Conservation (phyloP, 2,888 invertebrate species). For the Malthinus flaveolus region DNA sequence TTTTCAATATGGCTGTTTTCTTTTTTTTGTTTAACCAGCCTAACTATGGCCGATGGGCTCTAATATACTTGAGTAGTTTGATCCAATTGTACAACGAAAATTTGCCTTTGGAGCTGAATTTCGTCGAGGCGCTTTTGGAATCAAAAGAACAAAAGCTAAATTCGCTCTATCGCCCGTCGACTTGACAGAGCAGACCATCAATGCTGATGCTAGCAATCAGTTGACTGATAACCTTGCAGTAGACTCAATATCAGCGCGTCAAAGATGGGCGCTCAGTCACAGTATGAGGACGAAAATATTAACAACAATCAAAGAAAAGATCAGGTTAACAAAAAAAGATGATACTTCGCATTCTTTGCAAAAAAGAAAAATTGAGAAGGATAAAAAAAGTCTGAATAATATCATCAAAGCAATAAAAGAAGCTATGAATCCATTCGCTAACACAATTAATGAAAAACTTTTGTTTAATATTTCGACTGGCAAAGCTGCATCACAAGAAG, state of each 20-base stretch:
- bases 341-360: conserved; percentile 26
- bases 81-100: conserved; percentile 29
- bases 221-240: conserved; percentile 28
- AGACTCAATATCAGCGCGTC: conserved; percentile 36
- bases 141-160: neutral
- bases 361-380: conserved; percentile 31
- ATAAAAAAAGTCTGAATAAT: conserved; percentile 19
- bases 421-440: conserved; percentile 37
- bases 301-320: neutral
- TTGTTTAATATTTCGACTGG: conserved; percentile 44
- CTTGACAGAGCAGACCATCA: conserved; percentile 39
- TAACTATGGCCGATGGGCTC: conserved; percentile 10
- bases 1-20: conserved; percentile 40
- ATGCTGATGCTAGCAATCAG: conserved; percentile 37
- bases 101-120: conserved; percentile 31
- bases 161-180: conserved; percentile 19
- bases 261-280: conserved; percentile 35
- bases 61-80: conserved; percentile 25
- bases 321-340: conserved; percentile 11
- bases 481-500: conserved; percentile 29
- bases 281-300: conserved; percentile 34
- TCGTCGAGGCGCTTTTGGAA: conserved; percentile 35
- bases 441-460: conserved; percentile 29
- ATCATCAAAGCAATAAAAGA: conserved; percentile 34
- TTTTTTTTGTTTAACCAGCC: conserved; percentile 35